Evolutionary conservation across 2,797 vertebrate species (phyloP).

Genomic region (Gymnothorax reevesii): DNA sequence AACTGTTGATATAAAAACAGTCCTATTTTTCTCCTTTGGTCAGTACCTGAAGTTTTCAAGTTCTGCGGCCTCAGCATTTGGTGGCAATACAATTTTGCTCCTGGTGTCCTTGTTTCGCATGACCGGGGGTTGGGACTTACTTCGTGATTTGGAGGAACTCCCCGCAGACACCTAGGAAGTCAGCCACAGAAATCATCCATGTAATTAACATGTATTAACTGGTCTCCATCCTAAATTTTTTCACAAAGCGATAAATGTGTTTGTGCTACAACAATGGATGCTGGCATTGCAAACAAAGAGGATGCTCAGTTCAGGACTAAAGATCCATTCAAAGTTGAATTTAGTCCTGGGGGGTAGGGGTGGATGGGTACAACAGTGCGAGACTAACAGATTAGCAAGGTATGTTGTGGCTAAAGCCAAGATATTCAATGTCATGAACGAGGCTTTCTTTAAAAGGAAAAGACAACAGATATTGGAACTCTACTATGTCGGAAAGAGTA

Average conservation of each 20-base stretch:
- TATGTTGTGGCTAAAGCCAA: too few relatives aligned
- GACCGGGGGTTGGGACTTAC: conserved; percentile 55
- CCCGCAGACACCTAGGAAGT: conserved; percentile 67
- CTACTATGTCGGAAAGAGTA: too few relatives aligned
- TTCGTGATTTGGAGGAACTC: conserved; percentile 62
- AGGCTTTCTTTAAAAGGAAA: too few relatives aligned
- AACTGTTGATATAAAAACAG: not conserved
- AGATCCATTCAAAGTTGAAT: too few relatives aligned
- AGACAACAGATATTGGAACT: too few relatives aligned
- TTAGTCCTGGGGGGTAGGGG: too few relatives aligned
- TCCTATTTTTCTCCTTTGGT: not conserved
- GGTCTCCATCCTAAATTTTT: not conserved
- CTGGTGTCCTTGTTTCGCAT: conserved; percentile 57
- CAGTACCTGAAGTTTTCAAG: conserved; percentile 86
- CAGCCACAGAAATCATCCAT: conserved; percentile 36
- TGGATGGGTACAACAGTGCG: too few relatives aligned
- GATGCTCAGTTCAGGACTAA: too few relatives aligned
- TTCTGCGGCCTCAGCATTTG: conserved; percentile 74
- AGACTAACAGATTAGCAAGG: too few relatives aligned
- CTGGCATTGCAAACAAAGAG: not conserved
- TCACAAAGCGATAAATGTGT: not conserved
- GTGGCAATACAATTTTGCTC: conserved; percentile 55
- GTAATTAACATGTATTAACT: not conserved
- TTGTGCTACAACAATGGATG: not conserved
- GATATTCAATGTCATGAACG: too few relatives aligned